phyloP scores from a whole-genome alignment of 2,113 vertebrate species.

The Dipodomys spectabilis region DNA sequence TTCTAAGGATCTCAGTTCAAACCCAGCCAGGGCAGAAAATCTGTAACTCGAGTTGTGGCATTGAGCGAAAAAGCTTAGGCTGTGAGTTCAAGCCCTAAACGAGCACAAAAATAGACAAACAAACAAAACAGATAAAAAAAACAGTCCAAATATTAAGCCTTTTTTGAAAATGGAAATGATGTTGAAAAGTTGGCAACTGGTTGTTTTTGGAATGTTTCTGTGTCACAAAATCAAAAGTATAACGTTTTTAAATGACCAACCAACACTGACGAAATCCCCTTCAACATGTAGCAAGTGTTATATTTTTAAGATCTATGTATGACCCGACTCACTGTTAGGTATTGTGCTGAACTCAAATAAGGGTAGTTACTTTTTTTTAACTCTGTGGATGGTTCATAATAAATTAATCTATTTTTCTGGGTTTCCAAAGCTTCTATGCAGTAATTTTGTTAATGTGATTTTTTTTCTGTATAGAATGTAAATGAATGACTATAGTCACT shows the following conservation, averaged over 20 bases:
- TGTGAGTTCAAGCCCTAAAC: too few species aligned
- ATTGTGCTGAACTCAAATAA: background rate
- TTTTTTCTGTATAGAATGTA: conserved; percentile 44
- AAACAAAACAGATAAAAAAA: background rate
- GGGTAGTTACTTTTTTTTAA: background rate
- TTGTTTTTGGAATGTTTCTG: background rate
- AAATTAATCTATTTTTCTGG: background rate
- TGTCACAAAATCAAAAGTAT: background rate
- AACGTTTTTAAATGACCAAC: background rate
- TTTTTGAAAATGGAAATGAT: background rate
- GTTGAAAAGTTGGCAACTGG: background rate
- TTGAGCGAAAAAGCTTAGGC: too few species aligned
- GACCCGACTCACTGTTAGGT: background rate
- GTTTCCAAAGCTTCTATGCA: conserved; percentile 21
- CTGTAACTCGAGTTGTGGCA: too few species aligned
- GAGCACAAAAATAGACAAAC: too few species aligned
- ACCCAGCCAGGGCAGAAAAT: too few species aligned
- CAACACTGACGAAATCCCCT: background rate
- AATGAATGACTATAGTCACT: background rate
- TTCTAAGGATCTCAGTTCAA: too few species aligned
- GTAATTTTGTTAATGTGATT: conserved; percentile 2
- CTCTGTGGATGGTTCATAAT: background rate
- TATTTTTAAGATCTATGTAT: background rate
- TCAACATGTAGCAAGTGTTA: background rate
- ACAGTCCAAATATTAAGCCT: background rate